Percentiles rank a stretch among this genome's conserved stretches.
Evolutionary conservation across 37 sponge, comb jelly and placozoan species (phyloP).

Genomic region (Aphrocallistes beatrix): DNA sequence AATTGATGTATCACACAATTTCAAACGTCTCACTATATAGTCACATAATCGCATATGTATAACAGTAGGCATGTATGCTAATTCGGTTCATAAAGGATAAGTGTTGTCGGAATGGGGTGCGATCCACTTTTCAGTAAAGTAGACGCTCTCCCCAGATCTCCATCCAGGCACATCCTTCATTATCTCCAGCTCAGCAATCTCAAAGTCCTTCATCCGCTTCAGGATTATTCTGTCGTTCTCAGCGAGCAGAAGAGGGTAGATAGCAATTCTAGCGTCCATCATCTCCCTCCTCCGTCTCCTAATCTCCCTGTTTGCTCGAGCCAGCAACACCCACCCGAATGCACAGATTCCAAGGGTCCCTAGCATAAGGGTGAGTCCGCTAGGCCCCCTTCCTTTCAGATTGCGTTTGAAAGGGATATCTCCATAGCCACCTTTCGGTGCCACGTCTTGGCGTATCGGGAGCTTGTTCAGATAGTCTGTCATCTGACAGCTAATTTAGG

Average conservation of each 20-base stretch:
- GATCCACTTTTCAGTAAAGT: slow-evolving; percentile 69
- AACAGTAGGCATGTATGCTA: too few species aligned
- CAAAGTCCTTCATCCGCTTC: slow-evolving; percentile 44
- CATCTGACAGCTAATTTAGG: not conserved
- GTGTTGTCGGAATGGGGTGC: slow-evolving; percentile 46
- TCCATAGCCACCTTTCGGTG: slow-evolving; percentile 78
- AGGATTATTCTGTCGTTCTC: slow-evolving; percentile 79
- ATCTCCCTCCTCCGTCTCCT: slow-evolving; percentile 46
- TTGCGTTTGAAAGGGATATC: slow-evolving; percentile 37
- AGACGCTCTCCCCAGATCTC: slow-evolving; percentile 68
- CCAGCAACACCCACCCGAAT: slow-evolving; percentile 40
- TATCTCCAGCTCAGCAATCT: slow-evolving; percentile 64
- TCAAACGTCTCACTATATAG: too few species aligned
- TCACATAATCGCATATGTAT: too few species aligned
- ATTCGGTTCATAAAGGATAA: too few species aligned
- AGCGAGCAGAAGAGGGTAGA: slow-evolving; percentile 74
- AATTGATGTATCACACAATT: too few species aligned
- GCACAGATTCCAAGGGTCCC: slow-evolving; percentile 48
- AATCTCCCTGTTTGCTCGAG: slow-evolving; percentile 29
- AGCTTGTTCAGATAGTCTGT: not conserved
- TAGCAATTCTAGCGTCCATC: slow-evolving; percentile 48
- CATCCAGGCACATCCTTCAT: slow-evolving; percentile 77
- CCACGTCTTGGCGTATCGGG: slow-evolving; percentile 46
- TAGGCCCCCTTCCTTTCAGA: slow-evolving; percentile 45
- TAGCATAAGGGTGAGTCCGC: slow-evolving; percentile 49